Evolutionary conservation across 2,113 vertebrate species (phyloP), one percentile per base, ranked within the genome.

Genomic region (Dipodomys spectabilis): DNA sequence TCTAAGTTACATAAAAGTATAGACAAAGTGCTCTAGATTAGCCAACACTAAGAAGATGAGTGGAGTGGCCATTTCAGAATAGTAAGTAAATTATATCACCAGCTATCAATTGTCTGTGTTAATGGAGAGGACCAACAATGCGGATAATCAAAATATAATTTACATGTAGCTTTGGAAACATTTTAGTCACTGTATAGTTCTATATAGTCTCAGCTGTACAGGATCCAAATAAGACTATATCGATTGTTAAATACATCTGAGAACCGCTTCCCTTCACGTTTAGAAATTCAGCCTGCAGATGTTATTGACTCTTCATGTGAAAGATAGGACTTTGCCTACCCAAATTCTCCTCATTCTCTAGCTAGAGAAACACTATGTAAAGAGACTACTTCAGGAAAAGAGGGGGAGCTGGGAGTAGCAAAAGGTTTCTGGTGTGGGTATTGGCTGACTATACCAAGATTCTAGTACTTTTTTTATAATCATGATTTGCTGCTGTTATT

Each of bases 71-170:
- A 95, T 95, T 96, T 95, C 95, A 96, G 85, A 95, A 95, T 39
- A 87, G 93, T 93, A 92, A 93, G 88, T 95, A 93, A 96, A 94
- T 96, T 96, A 88, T 96, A 85, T 93, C 87, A 82, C 84, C 96
- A 94, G 64, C 92, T 92, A 77, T 92, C 94, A 87, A 79, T 95
- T 96, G 93, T 97, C 82, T 93, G 82, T 95, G 65, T 90, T 96
- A 95, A 96, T 94, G 90, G 96, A 97, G 88, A 64, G 27, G 94
- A 95, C 87, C 93, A 95, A 90, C 9, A 88, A 95, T 96, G 94
- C 96, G 95, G 69, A 96, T 96, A 95, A 96, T 97, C 94, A 95
- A 95, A 96, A 91, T 83, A 94, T 82, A 94, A 96, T 96, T 96
- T 95, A 95, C 93, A 95, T 96, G 90, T 95, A 79, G 90, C 92